Base-by-base conservation (phyloP, 2,797 vertebrate species). In the Eulemur mongoz region DNA sequence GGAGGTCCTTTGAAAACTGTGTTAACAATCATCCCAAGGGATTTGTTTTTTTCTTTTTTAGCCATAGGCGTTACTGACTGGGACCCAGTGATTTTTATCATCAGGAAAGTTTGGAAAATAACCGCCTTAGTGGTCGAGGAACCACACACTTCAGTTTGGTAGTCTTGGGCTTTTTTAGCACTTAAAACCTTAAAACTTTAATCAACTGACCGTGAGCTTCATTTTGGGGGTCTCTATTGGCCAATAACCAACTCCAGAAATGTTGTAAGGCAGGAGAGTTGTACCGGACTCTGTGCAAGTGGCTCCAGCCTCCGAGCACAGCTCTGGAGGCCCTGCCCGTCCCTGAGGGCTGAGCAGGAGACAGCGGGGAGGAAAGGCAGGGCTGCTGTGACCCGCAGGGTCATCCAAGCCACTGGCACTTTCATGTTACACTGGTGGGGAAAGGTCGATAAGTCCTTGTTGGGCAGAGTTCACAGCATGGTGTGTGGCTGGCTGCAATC, bases 81-180 rank as follows among this genome's bases (percentile, higher is more conserved):
- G 54, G 9, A 57, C 32, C 69, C 75, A 52, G 75, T 83, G 76
- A 88, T 61, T 81, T 54, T 95, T 92, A 85, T 85, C 61, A 72
- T 40, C 67, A 54, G 80, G 50, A 89, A 96, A 84, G 52, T 85
- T 84, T 65, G 54, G 65, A 90, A 95, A 96, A 88, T 93, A 92
- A 78, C 22, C 10, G 20, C 79, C 45, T 89, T 52, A 2, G 6
- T 22, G 48, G 17, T 69, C 40, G 32, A 92, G 76, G 48, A 88
- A 83, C 86, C 65, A 69, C 4, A 70, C 3, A 23, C 14, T n/a
- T 76, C 59, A 2, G 6, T 69, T 89, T 82, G 75, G 48, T 70
- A 69, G 92, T 52, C 22, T 0, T 79, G 70, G 57, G 38, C 17
- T 73, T 96, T 82, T 69, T 54, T 35, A 79, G 35, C 38, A 35